These are phyloP conservation scores for Hipposideros larvatus DNA, from an alignment of 2,797 vertebrate species.

Conservation along the genomic window DNA sequence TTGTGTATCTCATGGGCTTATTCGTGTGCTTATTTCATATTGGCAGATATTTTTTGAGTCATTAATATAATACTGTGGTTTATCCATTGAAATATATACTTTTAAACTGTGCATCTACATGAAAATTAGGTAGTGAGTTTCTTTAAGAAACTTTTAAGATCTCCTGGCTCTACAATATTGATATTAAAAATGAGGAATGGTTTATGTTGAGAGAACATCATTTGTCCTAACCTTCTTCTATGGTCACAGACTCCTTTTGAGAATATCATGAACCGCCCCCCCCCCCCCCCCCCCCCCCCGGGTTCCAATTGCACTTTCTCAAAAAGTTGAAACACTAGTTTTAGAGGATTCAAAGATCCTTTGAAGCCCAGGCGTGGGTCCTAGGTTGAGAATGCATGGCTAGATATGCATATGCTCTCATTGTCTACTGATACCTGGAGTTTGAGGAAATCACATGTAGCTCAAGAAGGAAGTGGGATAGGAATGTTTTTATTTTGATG, in stretches of 20 bases:
- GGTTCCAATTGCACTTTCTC: background rate
- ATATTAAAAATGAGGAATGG: slow-evolving; percentile 26
- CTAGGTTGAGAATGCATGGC: slow-evolving; percentile 34
- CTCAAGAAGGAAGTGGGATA: background rate
- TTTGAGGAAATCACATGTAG: background rate
- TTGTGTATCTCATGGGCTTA: slow-evolving; percentile 27
- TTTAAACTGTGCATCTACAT: background rate
- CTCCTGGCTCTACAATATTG: background rate
- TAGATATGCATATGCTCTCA: slow-evolving; percentile 20
- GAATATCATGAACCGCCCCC: background rate
- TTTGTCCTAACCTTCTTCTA: slow-evolving; percentile 21
- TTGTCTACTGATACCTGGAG: background rate
- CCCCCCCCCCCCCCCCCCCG: background rate
- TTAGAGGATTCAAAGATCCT: slow-evolving; percentile 39
- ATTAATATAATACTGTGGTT: slow-evolving; percentile 39
- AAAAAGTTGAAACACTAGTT: background rate
- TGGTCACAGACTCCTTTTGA: background rate
- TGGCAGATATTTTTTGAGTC: slow-evolving; percentile 57
- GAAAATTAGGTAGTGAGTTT: slow-evolving; percentile 48
- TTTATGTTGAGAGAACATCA: slow-evolving; percentile 25
- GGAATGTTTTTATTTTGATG: slow-evolving; percentile 61
- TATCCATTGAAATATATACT: slow-evolving; percentile 37
- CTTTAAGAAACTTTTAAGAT: slow-evolving; percentile 7
- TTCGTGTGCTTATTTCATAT: slow-evolving; percentile 32
- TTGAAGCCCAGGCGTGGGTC: background rate